Conservation (phyloP, 2,113 vertebrate genomes). For the Atlantisia rogersi region DNA sequence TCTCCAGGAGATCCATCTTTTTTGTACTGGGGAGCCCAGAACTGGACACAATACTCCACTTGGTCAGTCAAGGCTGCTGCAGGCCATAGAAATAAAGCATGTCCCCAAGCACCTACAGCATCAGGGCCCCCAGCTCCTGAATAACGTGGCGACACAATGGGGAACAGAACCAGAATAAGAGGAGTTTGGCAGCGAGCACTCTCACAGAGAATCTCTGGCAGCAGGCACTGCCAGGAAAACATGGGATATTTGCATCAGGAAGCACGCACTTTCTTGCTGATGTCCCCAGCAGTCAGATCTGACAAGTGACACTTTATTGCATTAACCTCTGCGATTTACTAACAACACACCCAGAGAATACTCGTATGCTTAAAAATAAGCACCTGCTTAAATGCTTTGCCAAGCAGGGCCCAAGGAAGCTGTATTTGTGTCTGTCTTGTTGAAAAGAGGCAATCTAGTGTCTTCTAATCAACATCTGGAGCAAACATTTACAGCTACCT, state of each 20-base stretch:
- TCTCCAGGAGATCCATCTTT: too few species aligned
- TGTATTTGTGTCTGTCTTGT: background rate
- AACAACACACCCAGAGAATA: background rate
- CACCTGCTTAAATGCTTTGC: background rate
- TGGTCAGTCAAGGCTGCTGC: background rate
- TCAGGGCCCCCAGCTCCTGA: background rate
- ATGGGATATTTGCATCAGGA: fast-evolving
- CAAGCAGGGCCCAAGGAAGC: background rate
- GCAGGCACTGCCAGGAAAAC: too few species aligned
- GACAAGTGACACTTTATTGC: background rate
- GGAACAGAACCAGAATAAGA: fast-evolving
- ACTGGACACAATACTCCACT: too few species aligned
- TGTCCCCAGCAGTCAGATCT: background rate
- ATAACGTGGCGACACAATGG: fast-evolving
- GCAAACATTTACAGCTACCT: slow-evolving; percentile 6
- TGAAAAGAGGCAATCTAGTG: background rate
- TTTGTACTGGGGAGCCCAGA: too few species aligned
- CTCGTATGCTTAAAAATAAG: background rate
- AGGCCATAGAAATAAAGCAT: fast-evolving
- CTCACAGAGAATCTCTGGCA: fast-evolving
- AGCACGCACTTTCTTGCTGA: background rate
- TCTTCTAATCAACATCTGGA: slow-evolving; percentile 35
- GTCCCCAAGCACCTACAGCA: fast-evolving
- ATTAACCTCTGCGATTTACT: background rate
- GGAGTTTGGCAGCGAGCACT: background rate